Conservation (phyloP, 2,113 vertebrate genomes). For the Zeus faber region DNA sequence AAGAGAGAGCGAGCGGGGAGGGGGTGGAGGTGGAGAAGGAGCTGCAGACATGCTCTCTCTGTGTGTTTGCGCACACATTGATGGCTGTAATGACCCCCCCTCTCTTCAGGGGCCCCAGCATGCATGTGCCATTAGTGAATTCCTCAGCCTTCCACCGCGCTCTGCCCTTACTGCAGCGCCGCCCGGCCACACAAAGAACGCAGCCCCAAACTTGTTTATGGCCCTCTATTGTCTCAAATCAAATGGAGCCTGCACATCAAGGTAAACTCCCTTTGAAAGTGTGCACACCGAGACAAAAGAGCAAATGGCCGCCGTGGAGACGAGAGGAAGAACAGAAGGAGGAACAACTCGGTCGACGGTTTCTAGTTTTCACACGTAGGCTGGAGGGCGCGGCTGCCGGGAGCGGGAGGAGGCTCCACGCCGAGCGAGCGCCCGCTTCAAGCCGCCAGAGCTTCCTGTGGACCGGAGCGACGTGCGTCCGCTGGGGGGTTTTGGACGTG, state of each 20-base stretch:
- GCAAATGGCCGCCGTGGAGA: slow-evolving; percentile 41
- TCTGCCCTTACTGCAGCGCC: slow-evolving; percentile 58
- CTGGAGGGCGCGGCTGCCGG: slow-evolving; percentile 23
- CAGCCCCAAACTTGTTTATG: slow-evolving; percentile 61
- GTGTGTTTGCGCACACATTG: slow-evolving; percentile 71
- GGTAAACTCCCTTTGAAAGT: slow-evolving; percentile 62
- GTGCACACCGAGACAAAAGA: slow-evolving; percentile 48
- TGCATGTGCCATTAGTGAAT: slow-evolving; percentile 79
- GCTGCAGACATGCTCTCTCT: slow-evolving; percentile 64
- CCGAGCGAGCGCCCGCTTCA: too few relatives aligned
- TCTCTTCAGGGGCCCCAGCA: slow-evolving; percentile 70
- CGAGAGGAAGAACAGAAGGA: slow-evolving; percentile 25
- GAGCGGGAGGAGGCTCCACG: slow-evolving; percentile 52
- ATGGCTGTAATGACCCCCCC: slow-evolving; percentile 68
- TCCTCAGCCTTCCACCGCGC: slow-evolving; percentile 69
- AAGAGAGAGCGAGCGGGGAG: not conserved
- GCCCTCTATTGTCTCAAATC: slow-evolving; percentile 68
- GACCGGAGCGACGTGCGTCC: too few relatives aligned
- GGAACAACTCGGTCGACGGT: slow-evolving; percentile 33
- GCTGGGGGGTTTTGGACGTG: too few relatives aligned
- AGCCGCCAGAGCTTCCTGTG: too few relatives aligned
- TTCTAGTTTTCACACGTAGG: slow-evolving; percentile 47
- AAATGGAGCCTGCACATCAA: slow-evolving; percentile 66
- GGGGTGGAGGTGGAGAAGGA: slow-evolving; percentile 30
- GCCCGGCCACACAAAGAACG: slow-evolving; percentile 60